Evolutionary conservation across 1,140 invertebrate species (phyloP), one percentile per base, ranked within the genome.

Genomic region (Conus betulinus): DNA sequence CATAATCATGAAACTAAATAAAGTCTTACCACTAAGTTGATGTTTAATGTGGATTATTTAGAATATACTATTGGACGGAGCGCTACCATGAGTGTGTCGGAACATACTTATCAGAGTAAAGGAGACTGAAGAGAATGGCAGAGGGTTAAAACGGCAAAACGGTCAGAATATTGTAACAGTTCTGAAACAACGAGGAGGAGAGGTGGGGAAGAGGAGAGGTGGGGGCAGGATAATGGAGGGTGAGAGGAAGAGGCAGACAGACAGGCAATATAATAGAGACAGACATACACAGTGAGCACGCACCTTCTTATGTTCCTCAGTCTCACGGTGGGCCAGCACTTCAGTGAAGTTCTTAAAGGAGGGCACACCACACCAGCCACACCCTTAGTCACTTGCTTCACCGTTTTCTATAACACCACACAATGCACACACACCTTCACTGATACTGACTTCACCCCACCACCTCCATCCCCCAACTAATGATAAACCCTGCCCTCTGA

Each of bases 291-390:
- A 57, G 25, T 11, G 27, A n/a, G 25, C 13, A 57, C 85, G 55
- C 53, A 90, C 90, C 87, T 91, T 88, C 55, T 88, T 91, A 63
- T 91, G 90, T 51, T 89, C 71, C 23, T 89, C 82, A 1, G 89
- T 91, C 23, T 90, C 88, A 60, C 90, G 71, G 74, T 91, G 90
- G 11, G 89, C 82, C 79, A 91, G 71, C 25, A 91, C 90, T 51
- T 91, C 90, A 10, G 86, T 88, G 76, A 91, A 91, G 82, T 91
- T 91, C 5, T 85, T 89, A 71, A 91, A 91, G 51, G 87, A 27
- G 20, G 83, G 63, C 39, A 90, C 88, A 10, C 86, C 86, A 82
- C 90, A 91, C 90, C 90, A 91, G 6, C 90, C 88, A 90, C 90
- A 91, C 90, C 90, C 55, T 84, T 89, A 51, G 74, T 87, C 67